A percentile compares a stretch with the other conserved stretches of the same genome.
Evolutionary conservation across 2,888 invertebrate species (phyloP).

Genomic region (Callinectes sapidus): DNA sequence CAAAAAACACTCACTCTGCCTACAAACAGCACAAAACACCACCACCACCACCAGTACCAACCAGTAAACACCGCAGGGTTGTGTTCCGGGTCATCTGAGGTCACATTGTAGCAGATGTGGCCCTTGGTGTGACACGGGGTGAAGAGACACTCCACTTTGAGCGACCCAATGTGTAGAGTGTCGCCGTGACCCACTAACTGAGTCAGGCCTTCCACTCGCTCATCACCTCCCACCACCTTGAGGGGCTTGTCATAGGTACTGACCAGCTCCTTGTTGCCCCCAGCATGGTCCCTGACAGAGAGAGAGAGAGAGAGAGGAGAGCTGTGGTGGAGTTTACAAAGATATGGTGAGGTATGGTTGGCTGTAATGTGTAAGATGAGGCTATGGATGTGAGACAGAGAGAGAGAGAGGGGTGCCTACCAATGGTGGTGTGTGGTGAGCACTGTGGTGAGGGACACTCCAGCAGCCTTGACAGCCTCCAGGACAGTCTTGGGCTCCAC

Average conservation of each 20-base stretch:
- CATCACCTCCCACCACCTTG: background rate
- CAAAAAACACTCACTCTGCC: background rate
- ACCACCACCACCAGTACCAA: background rate
- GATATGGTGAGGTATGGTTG: no score
- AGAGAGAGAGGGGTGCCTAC: no score
- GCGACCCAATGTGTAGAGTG: background rate
- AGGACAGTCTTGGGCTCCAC: slow-evolving; percentile 89
- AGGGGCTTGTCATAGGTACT: background rate
- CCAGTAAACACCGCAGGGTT: background rate
- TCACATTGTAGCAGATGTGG: slow-evolving; percentile 18
- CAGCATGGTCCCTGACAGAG: background rate
- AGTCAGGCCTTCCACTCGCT: background rate
- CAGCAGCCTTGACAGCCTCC: slow-evolving; percentile 83
- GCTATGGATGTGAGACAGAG: no score
- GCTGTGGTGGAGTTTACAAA: no score
- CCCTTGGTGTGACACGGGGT: slow-evolving; percentile 18
- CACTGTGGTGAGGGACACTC: slow-evolving; percentile 87
- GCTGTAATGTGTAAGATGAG: no score
- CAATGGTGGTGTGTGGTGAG: slow-evolving; percentile 98
- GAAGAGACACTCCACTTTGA: slow-evolving; percentile 14
- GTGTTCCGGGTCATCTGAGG: slow-evolving; percentile 27
- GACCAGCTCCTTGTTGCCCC: background rate
- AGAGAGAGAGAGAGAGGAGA: no score
- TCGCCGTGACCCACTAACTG: slow-evolving; percentile 2
- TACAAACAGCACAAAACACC: no score